phyloP scores from a whole-genome alignment of 2,113 vertebrate genomes.

The Sapayoa aenigma region DNA sequence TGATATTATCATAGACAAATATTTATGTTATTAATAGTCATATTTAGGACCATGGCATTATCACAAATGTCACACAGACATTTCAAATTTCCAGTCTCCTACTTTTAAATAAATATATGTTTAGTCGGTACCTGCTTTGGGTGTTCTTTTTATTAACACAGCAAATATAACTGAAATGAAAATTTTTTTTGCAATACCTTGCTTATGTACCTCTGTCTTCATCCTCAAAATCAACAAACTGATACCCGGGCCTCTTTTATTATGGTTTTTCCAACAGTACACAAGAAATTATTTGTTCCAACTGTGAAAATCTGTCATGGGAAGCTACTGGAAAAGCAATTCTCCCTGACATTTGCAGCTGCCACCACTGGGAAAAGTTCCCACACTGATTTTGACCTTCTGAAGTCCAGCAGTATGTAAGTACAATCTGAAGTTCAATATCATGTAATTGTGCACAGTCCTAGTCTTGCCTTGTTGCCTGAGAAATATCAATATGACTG shows the following conservation, averaged over 20 bases:
- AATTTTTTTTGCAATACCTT: background rate
- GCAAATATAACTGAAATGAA: background rate
- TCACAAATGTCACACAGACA: background rate
- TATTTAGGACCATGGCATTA: background rate
- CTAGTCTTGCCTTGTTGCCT: background rate
- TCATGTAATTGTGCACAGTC: background rate
- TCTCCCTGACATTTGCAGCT: constrained; percentile 47
- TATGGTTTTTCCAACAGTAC: background rate
- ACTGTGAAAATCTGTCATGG: constrained; percentile 11
- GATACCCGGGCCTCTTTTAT: background rate
- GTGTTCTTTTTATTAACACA: background rate
- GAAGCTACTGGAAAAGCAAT: constrained; percentile 20
- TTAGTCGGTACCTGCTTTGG: background rate
- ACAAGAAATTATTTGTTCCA: constrained; percentile 8
- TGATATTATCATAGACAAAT: background rate
- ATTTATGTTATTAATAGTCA: background rate
- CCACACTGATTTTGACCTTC: constrained; percentile 1
- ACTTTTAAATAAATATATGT: background rate
- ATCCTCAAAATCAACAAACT: background rate
- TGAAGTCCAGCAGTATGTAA: background rate
- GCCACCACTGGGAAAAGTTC: constrained; percentile 7
- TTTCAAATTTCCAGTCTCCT: background rate
- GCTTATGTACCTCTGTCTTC: background rate
- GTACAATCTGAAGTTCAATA: background rate
- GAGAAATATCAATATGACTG: background rate